Base-by-base conservation (phyloP, 2,797 vertebrate species). In the Sarcoramphus papa region DNA sequence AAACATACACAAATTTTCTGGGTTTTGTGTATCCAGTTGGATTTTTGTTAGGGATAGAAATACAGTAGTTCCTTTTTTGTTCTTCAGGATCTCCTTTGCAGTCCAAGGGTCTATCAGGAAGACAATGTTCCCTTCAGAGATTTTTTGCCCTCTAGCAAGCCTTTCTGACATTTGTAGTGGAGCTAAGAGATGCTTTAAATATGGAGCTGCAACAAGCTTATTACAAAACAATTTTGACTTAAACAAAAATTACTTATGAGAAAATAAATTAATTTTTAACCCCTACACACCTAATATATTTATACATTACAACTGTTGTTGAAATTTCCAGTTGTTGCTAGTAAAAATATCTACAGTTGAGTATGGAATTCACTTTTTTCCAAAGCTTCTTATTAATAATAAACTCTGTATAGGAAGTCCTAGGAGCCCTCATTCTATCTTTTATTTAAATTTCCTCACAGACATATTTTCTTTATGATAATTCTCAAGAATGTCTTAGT, bases 141-240 rank as follows among this genome's bases (percentile, higher is more conserved):
- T 70, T 81, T 93, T 88, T 78, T 93, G 86, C 79, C 88, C 80
- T 97, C 96, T 89, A 88, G 67, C 79, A 97, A 92, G 80, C 47
- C 59, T 96, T 94, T 67, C 85, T 96, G 91, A 92, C 84, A 96
- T 92, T 89, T 95, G 53, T 87, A 28, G 79, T 73, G 63, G 76
- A 97, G 77, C 69, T 96, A 86, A 78, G 69, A 95, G 57, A 92
- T 43, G 63, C 64, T 96, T 96, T 96, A 96, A 97, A 82, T 75
- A 83, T 94, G 69, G 20, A 93, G 14, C 24, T 85, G 35, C 40
- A 92, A 83, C 75, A 89, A 91, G 22, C n/a, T 90, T 88, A 81
- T 41, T 85, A 74, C 11, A 86, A 87, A 88, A n/a, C 11, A 22
- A 22, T 45, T 78, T 80, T 83, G 41, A 63, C 37, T 77, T 84